A percentile compares a stretch with the other conserved stretches of the same genome.
These are phyloP conservation scores for Speoplatyrhinus poulsoni DNA, from an alignment of 2,113 vertebrate species.

Conservation along the genomic window DNA sequence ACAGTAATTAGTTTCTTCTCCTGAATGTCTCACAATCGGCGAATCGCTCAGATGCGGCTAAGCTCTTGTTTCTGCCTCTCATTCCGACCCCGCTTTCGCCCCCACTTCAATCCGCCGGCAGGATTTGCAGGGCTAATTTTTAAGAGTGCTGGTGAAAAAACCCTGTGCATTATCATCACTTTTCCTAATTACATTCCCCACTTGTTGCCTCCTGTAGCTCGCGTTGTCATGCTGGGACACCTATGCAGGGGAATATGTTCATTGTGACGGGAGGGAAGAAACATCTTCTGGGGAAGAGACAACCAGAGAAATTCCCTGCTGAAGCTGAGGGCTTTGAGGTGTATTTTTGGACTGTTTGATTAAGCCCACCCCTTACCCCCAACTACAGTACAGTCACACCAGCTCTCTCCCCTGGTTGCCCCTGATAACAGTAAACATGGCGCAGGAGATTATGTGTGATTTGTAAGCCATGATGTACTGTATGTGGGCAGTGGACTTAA, in stretches of 20 bases:
- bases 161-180: conserved; percentile 55
- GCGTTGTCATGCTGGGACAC: conserved; percentile 45
- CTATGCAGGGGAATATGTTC: conserved; percentile 26
- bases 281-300: conserved; percentile 18
- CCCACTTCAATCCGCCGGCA: conserved; percentile 50
- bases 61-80: conserved; percentile 55
- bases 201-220: conserved; percentile 49
- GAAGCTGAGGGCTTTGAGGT: conserved; percentile 36
- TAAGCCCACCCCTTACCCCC: background rate
- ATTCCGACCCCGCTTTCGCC: conserved; percentile 56
- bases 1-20: conserved; percentile 72
- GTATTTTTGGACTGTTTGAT: conserved; percentile 31
- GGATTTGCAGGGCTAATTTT: conserved; percentile 59
- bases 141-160: conserved; percentile 39
- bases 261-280: conserved; percentile 21
- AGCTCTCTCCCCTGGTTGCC: conserved; percentile 13
- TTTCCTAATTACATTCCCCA: conserved; percentile 66
- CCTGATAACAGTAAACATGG: conserved; percentile 18
- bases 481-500: conserved; percentile 4
- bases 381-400: background rate
- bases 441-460: background rate
- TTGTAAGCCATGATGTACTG: background rate
- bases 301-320: conserved; percentile 25
- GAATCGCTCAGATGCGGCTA: conserved; percentile 65
- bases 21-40: conserved; percentile 57